These are phyloP conservation scores for Protaetia brevitarsis DNA, from an alignment of 1,140 invertebrate species.

Conservation along the genomic window DNA sequence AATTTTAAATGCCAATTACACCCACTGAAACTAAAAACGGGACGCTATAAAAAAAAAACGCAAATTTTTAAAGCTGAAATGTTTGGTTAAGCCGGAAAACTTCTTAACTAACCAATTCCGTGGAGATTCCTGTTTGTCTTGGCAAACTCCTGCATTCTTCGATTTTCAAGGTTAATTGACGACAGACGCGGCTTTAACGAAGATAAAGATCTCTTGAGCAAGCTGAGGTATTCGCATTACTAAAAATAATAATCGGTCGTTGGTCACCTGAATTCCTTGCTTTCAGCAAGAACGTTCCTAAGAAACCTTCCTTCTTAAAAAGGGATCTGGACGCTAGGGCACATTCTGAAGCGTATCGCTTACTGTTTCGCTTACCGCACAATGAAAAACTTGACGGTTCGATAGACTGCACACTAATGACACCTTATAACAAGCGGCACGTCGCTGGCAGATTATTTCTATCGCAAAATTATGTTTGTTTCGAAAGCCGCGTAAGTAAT, in stretches of 20 bases:
- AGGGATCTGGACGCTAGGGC: slow-evolving; percentile 92
- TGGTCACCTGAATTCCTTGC: slow-evolving; percentile 29
- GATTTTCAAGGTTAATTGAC: slow-evolving; percentile 69
- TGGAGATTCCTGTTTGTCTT: slow-evolving; percentile 25
- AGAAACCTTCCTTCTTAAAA: slow-evolving; percentile 85
- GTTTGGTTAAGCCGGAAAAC: too few species aligned
- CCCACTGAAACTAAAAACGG: too few species aligned
- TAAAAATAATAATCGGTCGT: background rate
- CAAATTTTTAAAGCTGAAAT: too few species aligned
- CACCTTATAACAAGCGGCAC: slow-evolving; percentile 91
- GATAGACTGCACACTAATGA: slow-evolving; percentile 86
- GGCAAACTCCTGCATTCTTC: too few species aligned
- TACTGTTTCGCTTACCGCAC: slow-evolving; percentile 81
- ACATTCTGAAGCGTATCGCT: slow-evolving; percentile 81
- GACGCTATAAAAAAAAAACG: too few species aligned
- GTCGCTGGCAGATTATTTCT: slow-evolving; percentile 88
- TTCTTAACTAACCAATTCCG: too few species aligned
- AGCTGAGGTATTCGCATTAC: slow-evolving; percentile 62
- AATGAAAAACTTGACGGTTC: slow-evolving; percentile 90
- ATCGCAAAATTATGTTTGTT: slow-evolving; percentile 94
- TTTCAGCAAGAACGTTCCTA: slow-evolving; percentile 75
- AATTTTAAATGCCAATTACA: too few species aligned
- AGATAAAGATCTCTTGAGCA: slow-evolving; percentile 77
- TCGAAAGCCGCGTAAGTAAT: slow-evolving; percentile 82
- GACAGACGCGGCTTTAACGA: slow-evolving; percentile 81